Conservation (phyloP, 2,113 vertebrate species). For the Podilymbus podiceps region DNA sequence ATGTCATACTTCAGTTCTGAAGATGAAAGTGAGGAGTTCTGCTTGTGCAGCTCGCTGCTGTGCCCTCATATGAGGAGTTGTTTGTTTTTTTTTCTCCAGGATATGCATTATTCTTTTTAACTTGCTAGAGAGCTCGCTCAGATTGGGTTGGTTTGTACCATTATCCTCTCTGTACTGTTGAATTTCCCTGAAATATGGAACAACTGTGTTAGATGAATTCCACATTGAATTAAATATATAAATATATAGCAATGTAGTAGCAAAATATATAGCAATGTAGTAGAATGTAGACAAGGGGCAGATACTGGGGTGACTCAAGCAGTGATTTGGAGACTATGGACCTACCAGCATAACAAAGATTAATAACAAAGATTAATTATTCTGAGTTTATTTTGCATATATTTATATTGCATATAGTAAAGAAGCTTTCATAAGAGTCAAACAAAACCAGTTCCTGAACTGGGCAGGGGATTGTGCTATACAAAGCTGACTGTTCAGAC, state of each 20-base stretch:
- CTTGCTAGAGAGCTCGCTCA: not conserved
- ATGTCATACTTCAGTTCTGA: not conserved
- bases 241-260: not conserved
- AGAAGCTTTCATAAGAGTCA: not conserved
- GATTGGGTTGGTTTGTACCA: not conserved
- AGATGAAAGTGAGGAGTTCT: not conserved
- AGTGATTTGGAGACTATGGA: not conserved
- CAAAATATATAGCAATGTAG: not conserved
- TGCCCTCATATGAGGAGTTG: not conserved
- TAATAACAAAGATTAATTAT: not conserved
- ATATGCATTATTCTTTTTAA: not conserved
- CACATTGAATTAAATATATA: not conserved
- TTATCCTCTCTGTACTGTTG: not conserved
- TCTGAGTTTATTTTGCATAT: not conserved
- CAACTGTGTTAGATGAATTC: not conserved
- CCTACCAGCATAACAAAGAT: not conserved
- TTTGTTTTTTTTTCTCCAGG: not conserved
- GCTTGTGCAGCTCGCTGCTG: not conserved
- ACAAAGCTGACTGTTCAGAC: not conserved
- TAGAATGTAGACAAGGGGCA: not conserved
- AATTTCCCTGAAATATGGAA: not conserved
- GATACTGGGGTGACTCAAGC: not conserved
- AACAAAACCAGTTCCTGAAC: not conserved
- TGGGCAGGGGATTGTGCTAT: not conserved
- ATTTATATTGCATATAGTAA: not conserved